Evolutionary conservation across 64 coral and sea anemone species (phyloP).

Genomic region (Montipora foliosa): DNA sequence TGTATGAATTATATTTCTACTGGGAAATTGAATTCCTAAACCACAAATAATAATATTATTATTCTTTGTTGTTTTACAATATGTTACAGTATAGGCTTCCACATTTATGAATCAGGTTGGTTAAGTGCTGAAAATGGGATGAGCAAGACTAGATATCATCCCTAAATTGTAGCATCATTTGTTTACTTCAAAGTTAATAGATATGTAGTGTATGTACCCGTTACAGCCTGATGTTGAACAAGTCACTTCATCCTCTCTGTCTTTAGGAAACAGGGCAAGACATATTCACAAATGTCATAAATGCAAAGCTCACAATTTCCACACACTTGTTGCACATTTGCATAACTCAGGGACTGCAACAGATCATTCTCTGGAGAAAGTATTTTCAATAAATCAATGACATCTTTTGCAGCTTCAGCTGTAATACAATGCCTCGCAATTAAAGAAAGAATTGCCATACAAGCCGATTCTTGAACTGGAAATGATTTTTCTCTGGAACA

Average conservation of each 20-base stretch:
- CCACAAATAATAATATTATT: too few relatives aligned
- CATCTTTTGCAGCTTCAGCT: constrained; percentile 58
- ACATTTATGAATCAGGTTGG: too few relatives aligned
- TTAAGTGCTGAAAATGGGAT: too few relatives aligned
- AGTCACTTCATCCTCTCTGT: not conserved
- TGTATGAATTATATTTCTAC: too few relatives aligned
- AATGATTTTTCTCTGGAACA: not conserved
- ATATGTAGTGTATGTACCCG: not conserved
- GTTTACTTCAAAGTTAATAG: too few relatives aligned
- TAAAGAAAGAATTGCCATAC: constrained; percentile 46
- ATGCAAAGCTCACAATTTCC: constrained; percentile 27
- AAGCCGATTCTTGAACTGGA: constrained; percentile 22
- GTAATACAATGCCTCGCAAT: constrained; percentile 56
- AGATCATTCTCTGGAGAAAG: constrained; percentile 30
- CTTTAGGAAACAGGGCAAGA: not conserved
- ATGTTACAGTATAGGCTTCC: too few relatives aligned
- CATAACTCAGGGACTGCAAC: constrained; percentile 5
- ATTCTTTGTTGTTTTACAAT: too few relatives aligned
- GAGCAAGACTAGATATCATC: too few relatives aligned
- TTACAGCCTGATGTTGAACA: constrained; percentile 10
- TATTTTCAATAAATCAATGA: constrained; percentile 45
- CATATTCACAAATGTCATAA: constrained; percentile 60
- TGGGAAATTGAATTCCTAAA: too few relatives aligned
- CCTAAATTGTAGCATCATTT: too few relatives aligned
- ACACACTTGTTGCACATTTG: constrained; percentile 43